These are phyloP conservation scores for Xestia sexstrigata DNA, from an alignment of 2,888 invertebrate genomes.

Conservation along the genomic window DNA sequence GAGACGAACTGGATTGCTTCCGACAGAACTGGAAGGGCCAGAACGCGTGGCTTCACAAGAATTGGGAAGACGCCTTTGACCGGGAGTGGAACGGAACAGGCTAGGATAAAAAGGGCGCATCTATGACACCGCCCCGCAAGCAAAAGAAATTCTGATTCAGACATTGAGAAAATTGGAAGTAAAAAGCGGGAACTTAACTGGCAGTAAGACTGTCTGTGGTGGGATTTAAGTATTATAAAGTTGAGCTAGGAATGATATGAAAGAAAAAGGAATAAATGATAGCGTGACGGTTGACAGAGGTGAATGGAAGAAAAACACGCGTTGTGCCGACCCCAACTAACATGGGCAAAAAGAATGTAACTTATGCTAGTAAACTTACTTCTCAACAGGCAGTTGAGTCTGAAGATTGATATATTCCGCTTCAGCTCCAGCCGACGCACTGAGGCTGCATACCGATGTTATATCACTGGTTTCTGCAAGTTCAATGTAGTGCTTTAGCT, in stretches of 20 bases:
- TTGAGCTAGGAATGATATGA: neutral
- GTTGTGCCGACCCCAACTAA: no score
- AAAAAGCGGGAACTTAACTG: neutral
- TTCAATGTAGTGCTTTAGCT: neutral
- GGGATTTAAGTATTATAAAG: neutral
- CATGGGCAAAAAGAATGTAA: no score
- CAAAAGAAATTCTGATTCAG: neutral
- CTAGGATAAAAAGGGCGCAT: neutral
- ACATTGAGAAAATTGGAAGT: neutral
- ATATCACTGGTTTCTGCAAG: conserved; percentile 93
- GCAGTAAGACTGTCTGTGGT: neutral
- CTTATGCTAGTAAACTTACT: conserved; percentile 66
- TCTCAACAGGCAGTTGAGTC: conserved; percentile 75
- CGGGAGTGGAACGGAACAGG: neutral
- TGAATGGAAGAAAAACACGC: no score
- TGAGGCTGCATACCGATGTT: conserved; percentile 93
- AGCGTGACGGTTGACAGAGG: no score
- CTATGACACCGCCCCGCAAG: neutral
- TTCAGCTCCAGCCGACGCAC: conserved; percentile 92
- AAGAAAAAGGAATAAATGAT: no score
- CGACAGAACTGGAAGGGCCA: neutral
- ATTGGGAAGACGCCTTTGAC: neutral
- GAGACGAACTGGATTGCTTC: neutral
- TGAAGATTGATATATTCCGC: conserved; percentile 85
- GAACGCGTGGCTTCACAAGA: neutral